Evolutionary conservation across 2,113 vertebrate genomes (phyloP).

Genomic region (Catharus fuscescens): DNA sequence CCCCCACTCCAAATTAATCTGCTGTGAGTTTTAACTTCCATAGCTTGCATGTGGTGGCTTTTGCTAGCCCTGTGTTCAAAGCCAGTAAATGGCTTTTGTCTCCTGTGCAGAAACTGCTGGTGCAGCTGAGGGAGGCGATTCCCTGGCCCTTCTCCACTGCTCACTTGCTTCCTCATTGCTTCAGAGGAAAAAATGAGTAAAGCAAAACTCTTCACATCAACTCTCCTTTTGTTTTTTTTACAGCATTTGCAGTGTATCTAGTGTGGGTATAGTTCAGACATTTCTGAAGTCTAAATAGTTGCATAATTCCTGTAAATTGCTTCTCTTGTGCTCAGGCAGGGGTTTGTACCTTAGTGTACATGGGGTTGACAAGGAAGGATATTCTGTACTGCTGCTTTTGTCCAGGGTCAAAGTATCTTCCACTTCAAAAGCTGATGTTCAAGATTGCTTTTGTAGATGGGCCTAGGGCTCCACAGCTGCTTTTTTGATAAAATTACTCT

Average conservation of each 20-base stretch:
- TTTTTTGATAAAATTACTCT: neutral
- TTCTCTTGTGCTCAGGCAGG: neutral
- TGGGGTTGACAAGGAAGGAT: neutral
- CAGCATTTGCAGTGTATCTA: neutral
- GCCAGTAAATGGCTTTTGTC: neutral
- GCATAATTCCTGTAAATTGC: neutral
- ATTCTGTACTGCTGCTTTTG: neutral
- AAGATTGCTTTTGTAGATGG: neutral
- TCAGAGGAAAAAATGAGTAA: neutral
- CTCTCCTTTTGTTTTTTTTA: neutral
- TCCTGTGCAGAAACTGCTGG: neutral
- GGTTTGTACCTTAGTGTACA: rapidly evolving
- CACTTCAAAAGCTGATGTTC: neutral
- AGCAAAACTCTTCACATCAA: neutral
- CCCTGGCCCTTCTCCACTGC: neutral
- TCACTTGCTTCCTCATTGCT: neutral
- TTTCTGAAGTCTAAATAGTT: neutral
- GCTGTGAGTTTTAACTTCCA: neutral
- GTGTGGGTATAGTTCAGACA: neutral
- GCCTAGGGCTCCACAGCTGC: neutral
- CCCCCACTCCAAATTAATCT: neutral
- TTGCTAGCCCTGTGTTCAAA: neutral
- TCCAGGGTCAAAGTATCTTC: neutral
- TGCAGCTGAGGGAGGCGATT: neutral
- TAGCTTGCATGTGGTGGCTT: neutral